phyloP scores from a whole-genome alignment of 2,888 invertebrate species.

The Lepeophtheirus nordmannii region DNA sequence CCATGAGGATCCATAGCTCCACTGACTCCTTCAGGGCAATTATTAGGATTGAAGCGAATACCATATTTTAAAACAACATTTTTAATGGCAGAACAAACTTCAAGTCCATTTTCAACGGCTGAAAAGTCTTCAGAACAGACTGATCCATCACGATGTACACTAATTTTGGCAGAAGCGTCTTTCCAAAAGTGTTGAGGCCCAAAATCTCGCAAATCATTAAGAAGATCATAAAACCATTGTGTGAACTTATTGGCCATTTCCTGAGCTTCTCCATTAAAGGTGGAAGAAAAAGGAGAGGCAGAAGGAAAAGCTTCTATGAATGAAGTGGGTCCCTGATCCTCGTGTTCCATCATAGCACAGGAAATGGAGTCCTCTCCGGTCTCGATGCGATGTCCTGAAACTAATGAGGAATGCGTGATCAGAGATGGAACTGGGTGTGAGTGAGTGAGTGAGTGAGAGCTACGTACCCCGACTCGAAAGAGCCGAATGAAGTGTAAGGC shows the following conservation, averaged over 20 bases:
- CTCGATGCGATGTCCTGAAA: not conserved
- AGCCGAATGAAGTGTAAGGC: not conserved
- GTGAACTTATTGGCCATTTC: conserved; percentile 27
- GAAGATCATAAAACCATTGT: conserved; percentile 27
- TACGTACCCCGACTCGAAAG: not conserved
- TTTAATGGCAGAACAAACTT: not conserved
- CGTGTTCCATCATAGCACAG: conserved; percentile 2
- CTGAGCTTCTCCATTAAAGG: conserved; percentile 6
- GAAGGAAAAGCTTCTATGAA: not conserved
- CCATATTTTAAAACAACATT: conserved; percentile 30
- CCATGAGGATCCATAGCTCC: conserved; percentile 47
- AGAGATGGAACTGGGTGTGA: no score
- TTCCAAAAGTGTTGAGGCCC: conserved; percentile 42
- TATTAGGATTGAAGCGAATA: conserved; percentile 46
- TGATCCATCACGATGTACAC: not conserved
- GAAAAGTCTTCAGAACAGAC: not conserved
- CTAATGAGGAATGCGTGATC: no score
- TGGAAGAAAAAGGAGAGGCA: not conserved
- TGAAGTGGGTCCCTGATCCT: not conserved
- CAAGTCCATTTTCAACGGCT: not conserved
- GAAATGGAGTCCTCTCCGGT: conserved; percentile 11
- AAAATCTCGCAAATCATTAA: conserved; percentile 22
- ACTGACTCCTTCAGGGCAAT: conserved; percentile 42
- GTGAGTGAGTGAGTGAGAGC: no score
- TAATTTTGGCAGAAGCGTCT: conserved; percentile 36